phyloP scores from a whole-genome alignment of 2,113 vertebrate species.

The Anarhynchus alexandrinus region DNA sequence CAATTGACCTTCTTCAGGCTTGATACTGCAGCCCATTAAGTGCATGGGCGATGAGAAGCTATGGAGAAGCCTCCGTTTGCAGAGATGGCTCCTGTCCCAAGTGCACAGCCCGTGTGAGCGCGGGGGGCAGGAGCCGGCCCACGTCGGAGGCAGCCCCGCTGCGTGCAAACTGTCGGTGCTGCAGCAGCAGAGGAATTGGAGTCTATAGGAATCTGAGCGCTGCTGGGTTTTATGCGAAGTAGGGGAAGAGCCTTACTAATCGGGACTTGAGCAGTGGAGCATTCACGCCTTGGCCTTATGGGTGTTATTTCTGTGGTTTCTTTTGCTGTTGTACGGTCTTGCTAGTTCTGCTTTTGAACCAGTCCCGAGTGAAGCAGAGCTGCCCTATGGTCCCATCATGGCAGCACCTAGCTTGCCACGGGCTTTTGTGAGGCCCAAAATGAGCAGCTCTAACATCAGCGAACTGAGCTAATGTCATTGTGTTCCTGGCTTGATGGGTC shows the following conservation, averaged over 20 bases:
- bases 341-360: not conserved
- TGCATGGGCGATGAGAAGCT: rapidly evolving
- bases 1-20: not conserved
- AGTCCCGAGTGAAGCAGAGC: not conserved
- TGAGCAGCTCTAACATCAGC: not conserved
- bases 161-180: not conserved
- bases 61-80: not conserved
- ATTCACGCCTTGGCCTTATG: not conserved
- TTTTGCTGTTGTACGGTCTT: not conserved
- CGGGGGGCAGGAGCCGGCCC: not conserved
- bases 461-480: not conserved
- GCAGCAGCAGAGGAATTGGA: not conserved
- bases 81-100: not conserved
- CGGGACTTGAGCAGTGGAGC: not conserved
- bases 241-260: not conserved
- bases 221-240: not conserved
- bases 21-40: not conserved
- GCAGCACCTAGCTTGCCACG: not conserved
- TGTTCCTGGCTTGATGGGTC: not conserved
- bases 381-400: not conserved
- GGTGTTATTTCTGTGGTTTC: not conserved
- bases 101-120: not conserved
- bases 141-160: not conserved
- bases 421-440: not conserved
- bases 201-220: not conserved